phyloP scores from a whole-genome alignment of 2,797 vertebrate species.

The Gymnodraco acuticeps region DNA sequence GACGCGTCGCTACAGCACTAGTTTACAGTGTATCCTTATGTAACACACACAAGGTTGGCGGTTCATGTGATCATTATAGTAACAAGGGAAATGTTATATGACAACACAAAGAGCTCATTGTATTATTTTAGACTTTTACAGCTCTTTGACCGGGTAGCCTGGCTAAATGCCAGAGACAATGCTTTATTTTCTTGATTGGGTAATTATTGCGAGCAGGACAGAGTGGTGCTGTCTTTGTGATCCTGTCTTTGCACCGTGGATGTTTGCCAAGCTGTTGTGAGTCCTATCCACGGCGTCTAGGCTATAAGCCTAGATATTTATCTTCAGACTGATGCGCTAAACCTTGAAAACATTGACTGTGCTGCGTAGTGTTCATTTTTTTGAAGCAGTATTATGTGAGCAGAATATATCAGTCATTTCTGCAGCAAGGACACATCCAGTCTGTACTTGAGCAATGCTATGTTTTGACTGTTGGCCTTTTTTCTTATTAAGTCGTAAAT shows the following conservation, averaged over 20 bases:
- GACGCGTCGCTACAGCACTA: too few species aligned
- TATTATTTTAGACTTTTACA: slow-evolving; percentile 24
- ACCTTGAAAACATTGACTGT: background rate
- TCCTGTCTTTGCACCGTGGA: slow-evolving; percentile 20
- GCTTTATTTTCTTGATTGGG: slow-evolving; percentile 45
- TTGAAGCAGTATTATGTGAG: slow-evolving; percentile 16
- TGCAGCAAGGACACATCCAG: slow-evolving; percentile 10
- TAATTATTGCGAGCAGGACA: slow-evolving; percentile 37
- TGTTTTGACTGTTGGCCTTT: background rate
- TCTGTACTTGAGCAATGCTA: background rate
- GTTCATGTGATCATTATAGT: slow-evolving; percentile 42
- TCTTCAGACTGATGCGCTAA: slow-evolving; percentile 20
- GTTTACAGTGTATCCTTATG: background rate
- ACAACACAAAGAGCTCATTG: slow-evolving; percentile 44
- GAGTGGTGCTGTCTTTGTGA: slow-evolving; percentile 24
- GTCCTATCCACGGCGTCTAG: slow-evolving; percentile 9
- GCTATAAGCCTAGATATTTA: slow-evolving; percentile 20
- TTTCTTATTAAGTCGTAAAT: background rate
- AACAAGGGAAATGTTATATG: slow-evolving; percentile 12
- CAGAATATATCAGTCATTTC: slow-evolving; percentile 1
- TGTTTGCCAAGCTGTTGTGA: slow-evolving; percentile 11
- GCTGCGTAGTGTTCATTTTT: slow-evolving; percentile 25
- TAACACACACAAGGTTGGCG: slow-evolving; percentile 11
- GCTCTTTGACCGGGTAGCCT: slow-evolving; percentile 5
- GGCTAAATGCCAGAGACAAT: slow-evolving; percentile 41